Base-by-base conservation (phyloP, 2,113 vertebrate genomes). In the Himantopus leucocephalus region DNA sequence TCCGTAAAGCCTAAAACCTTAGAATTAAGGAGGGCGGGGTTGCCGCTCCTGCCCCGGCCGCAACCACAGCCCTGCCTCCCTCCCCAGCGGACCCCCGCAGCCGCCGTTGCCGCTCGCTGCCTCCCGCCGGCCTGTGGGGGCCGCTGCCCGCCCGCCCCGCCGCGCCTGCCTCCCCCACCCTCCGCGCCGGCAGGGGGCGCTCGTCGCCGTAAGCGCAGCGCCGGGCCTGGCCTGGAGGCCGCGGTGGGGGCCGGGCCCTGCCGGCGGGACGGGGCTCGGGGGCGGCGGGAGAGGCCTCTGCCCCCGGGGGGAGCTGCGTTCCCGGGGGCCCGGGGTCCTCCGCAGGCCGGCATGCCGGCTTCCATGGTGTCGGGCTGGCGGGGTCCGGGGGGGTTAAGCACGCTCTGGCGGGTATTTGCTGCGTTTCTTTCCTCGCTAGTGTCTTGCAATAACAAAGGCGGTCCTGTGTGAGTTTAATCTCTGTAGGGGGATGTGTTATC, bases 401-500 rank as follows among this genome's bases (percentile, higher is more conserved):
- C 13, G 10, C 15, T 12, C 17, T 19, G 58, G 16, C 24, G 4
- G 13, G 27, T 1, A 7, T 23, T 10, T 16, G 52, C n/a, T 30
- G 27, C 27, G 2, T 52, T 26, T 37, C 14, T 5, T 37, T 7
- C 30, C 22, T 21, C 13, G 0, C 12, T 4, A 0, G 5, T 5
- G 30, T 0, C 2, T 3, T 2, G 5, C 11, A 20, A 5, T 9
- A 9, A 13, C 37, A 24, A 50, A 77, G 55, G 68, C 26, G 0
- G 22, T 1, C 32, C 16, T 2, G 0, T 9, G n/a, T 27, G 6
- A n/a, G 10, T 58, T 9, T 22, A 53, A 23, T 14, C 10, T 2
- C 5, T 19, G 7, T 1, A 1, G 6, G 1, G 12, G 34, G 34
- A 6, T 4, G 27, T 24, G 50, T 14, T 21, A 2, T 0, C 26